Percentiles rank a stretch among this genome's conserved stretches.
phyloP scores from a whole-genome alignment of 2,113 vertebrate species.

The Gallinago jamesoni region DNA sequence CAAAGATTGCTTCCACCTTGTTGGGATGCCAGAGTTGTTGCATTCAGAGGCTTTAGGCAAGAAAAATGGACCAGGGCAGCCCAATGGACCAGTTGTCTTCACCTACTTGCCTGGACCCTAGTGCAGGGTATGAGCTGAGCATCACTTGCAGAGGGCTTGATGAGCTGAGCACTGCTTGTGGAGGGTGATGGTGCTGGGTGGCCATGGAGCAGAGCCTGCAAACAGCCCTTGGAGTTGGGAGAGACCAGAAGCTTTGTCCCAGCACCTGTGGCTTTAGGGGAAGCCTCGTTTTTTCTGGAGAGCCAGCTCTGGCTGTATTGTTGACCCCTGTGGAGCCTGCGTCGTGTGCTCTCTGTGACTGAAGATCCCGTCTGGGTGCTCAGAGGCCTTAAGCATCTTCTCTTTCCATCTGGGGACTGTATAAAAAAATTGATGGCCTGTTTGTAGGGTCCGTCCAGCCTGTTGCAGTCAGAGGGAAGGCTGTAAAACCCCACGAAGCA shows the following conservation, averaged over 20 bases:
- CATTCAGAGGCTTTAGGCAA: neutral
- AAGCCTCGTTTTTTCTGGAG: neutral
- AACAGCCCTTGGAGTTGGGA: neutral
- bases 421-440: neutral
- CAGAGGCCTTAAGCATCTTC: neutral
- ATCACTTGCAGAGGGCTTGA: neutral
- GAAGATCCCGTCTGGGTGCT: neutral
- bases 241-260: neutral
- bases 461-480: neutral
- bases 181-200: neutral
- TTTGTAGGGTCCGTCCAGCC: neutral
- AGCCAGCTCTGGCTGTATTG: neutral
- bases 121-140: neutral
- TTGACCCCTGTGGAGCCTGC: neutral
- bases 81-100: neutral
- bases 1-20: neutral
- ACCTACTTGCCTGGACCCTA: neutral
- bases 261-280: neutral
- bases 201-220: neutral
- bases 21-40: neutral
- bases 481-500: neutral
- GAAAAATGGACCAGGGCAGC: neutral
- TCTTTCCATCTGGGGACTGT: neutral
- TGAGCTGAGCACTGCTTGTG: neutral
- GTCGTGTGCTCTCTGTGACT: rapidly evolving